Base-by-base conservation (phyloP, 2,797 vertebrate genomes). In the Falco novaeseelandiae region DNA sequence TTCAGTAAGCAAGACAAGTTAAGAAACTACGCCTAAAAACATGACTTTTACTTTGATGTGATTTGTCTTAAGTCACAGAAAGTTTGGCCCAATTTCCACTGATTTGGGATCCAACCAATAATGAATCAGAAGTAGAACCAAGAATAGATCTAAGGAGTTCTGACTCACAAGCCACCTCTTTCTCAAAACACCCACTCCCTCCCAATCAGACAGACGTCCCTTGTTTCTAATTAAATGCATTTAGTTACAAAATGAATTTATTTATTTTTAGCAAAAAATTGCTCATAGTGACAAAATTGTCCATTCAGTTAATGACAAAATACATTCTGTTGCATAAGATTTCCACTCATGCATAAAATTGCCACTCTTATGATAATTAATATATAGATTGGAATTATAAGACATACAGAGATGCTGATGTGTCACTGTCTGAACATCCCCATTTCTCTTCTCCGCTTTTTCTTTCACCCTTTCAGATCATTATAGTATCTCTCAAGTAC, bases 141-240 rank as follows among this genome's bases (percentile, higher is more conserved):
- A 93, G 95, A 97, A 97, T 96, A 97, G 95, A 96, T 83, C 72
- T 90, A 59, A 95, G 93, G 89, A 97, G 84, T 91, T 96, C 93
- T 96, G 94, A 96, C 95, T 97, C 97, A 97, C 93, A 97, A 96
- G 73, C 92, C 92, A 96, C 95, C 94, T 96, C 96, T 95, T 95
- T 96, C 90, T 92, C 90, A 79, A 88, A 90, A 94, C 96, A 91
- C 96, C 92, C 95, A 96, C 93, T 89, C 95, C 87, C 93, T 96
- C 65, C 96, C 79, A 94, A 49, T 93, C 94, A 95, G 93, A 96
- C 95, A 96, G 91, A 96, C 87, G 17, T 93, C 94, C 95, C 96
- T 97, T 94, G 95, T 95, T 97, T 95, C 96, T 96, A 94, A 97
- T 96, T 94, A 95, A 96, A 97, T 84, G 80, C 93, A 82, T 95